Evolutionary conservation across 2,113 vertebrate species (phyloP), one percentile per base, ranked within the genome.

Genomic region (Sialia sialis): DNA sequence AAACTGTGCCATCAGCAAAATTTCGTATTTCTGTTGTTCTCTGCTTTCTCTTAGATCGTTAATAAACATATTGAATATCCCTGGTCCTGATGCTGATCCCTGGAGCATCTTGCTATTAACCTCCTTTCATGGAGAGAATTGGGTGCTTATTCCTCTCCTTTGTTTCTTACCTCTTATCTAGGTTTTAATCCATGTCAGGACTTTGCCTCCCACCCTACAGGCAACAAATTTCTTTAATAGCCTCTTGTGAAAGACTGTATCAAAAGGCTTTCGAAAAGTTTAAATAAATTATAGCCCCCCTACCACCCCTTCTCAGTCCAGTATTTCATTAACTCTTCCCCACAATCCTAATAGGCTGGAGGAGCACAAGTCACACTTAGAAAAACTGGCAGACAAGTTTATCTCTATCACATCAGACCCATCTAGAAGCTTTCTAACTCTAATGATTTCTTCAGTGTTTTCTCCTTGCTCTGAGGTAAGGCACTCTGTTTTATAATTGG

Each of bases 21-120:
- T 88, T 90, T 82, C 10, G 91, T 82, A 84, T 95, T 78, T 96
- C 93, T 96, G 88, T 95, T 93, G 90, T 95, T 95, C 78, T 84
- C 60, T 63, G 63, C 88, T 84, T 96, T 95, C 92, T 89, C 90
- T 91, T 59, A 93, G 90, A 97, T 94, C 93, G 52, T 97, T 97
- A 97, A 97, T 97, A 96, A 96, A 95, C 90, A 91, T 97, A 97
- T 96, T 96, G 96, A 97, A 95, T 94, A 91, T 76, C 84, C 64
- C 64, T 67, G 70, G 88, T 95, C 87, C 91, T 89, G 70, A 84
- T 77, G 94, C 92, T 95, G 94, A 95, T 97, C 96, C 94, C 94
- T 86, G 77, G 91, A 97, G 94, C 94, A 90, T 93, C 86, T 89
- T 91, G 91, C 94, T 97, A 97, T 97, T 97, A 97, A 97, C 96